A percentile compares a stretch with the other conserved stretches of the same genome.
These are phyloP conservation scores for Lasioglossum albipes DNA, from an alignment of 1,140 invertebrate genomes.

Conservation along the genomic window DNA sequence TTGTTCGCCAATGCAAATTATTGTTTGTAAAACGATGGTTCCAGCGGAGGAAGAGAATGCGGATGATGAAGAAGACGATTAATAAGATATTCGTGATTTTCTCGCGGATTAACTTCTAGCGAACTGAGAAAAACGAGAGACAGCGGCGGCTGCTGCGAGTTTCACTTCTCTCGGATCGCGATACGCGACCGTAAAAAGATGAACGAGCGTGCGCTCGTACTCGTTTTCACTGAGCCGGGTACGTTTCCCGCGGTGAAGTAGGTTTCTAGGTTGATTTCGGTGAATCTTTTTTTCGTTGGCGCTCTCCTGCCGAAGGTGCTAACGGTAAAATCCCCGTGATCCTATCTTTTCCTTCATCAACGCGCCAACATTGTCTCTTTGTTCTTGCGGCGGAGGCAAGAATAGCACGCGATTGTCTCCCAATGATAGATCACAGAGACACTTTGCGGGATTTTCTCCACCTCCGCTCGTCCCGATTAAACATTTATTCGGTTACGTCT, in stretches of 20 bases:
- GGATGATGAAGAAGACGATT: too few relatives aligned
- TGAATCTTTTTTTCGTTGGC: slow-evolving; percentile 38
- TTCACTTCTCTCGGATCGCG: slow-evolving; percentile 20
- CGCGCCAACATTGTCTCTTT: not conserved
- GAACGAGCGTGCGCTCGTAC: slow-evolving; percentile 10
- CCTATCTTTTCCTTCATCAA: not conserved
- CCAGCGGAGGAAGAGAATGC: too few relatives aligned
- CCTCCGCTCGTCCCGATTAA: too few relatives aligned
- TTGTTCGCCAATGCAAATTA: too few relatives aligned
- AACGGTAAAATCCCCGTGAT: slow-evolving; percentile 27
- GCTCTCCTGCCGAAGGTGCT: slow-evolving; percentile 20
- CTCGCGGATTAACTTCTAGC: not conserved
- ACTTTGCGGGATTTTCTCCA: too few relatives aligned
- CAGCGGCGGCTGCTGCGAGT: not conserved
- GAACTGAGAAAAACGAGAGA: not conserved
- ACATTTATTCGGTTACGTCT: too few relatives aligned
- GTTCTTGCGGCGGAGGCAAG: not conserved
- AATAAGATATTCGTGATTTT: too few relatives aligned
- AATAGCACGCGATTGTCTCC: too few relatives aligned
- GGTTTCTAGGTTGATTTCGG: slow-evolving; percentile 50
- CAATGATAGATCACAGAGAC: too few relatives aligned
- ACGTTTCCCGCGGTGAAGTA: slow-evolving; percentile 31
- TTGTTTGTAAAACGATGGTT: too few relatives aligned
- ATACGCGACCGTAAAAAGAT: slow-evolving; percentile 9
- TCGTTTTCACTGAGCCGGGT: slow-evolving; percentile 41